Evolutionary conservation across 2,797 vertebrate genomes (phyloP).

Genomic region (Coregonus suidteri): DNA sequence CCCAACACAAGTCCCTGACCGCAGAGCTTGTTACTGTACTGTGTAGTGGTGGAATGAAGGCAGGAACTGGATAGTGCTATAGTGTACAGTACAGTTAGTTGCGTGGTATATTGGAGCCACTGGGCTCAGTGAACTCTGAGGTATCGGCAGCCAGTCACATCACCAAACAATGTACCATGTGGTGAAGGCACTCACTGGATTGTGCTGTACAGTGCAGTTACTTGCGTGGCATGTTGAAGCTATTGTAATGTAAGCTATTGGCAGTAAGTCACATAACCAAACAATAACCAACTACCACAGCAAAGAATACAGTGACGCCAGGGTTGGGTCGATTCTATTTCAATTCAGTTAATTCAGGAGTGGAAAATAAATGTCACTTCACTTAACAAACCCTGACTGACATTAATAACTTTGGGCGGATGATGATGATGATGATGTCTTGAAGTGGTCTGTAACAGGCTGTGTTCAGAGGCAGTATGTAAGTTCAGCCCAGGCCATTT

Average conservation of each 20-base stretch:
- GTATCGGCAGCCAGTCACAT: background rate
- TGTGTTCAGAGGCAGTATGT: background rate
- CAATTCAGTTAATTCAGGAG: background rate
- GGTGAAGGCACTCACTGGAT: background rate
- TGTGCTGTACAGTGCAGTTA: background rate
- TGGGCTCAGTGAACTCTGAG: background rate
- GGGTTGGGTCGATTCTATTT: background rate
- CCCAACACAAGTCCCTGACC: conserved; percentile 41
- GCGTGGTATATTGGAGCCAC: background rate
- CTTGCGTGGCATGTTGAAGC: background rate
- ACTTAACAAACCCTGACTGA: background rate
- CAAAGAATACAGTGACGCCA: background rate
- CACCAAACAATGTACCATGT: background rate
- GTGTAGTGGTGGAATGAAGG: conserved; percentile 2
- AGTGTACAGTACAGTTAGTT: conserved; percentile 18
- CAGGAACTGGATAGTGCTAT: conserved; percentile 4
- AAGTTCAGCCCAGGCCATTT: conserved; percentile 24
- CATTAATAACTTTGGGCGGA: background rate
- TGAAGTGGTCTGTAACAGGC: conserved; percentile 12
- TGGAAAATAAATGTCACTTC: background rate
- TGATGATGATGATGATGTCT: conserved; percentile 22
- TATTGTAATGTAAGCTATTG: conserved; percentile 1
- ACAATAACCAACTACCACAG: background rate
- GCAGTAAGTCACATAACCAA: background rate
- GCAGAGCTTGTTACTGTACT: conserved; percentile 26